A percentile compares a stretch with the other conserved stretches of the same genome.
Conservation (phyloP, 2,888 invertebrate species). For the Pteria penguin region DNA sequence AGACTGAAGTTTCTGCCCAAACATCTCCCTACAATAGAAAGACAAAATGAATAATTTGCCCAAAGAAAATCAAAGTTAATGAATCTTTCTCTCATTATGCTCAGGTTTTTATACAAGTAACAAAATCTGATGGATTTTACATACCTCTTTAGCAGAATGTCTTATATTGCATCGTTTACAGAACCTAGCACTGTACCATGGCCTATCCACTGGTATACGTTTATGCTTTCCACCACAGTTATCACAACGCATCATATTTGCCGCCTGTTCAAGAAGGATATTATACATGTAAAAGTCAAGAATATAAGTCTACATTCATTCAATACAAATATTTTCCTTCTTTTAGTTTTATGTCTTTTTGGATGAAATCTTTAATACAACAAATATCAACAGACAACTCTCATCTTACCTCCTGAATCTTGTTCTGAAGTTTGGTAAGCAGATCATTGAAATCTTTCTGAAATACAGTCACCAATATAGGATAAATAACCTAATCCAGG, state of each 20-base stretch:
- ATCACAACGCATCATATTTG: conserved; percentile 96
- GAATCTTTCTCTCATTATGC: neutral
- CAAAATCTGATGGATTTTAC: too few relatives aligned
- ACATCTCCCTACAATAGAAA: conserved; percentile 88
- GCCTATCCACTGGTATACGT: conserved; percentile 90
- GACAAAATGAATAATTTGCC: neutral
- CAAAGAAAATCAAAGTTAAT: too few relatives aligned
- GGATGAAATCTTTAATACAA: too few relatives aligned
- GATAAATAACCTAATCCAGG: too few relatives aligned
- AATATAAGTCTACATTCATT: too few relatives aligned
- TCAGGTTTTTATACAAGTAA: too few relatives aligned
- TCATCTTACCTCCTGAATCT: conserved; percentile 88
- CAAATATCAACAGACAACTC: neutral
- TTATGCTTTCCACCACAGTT: conserved; percentile 95
- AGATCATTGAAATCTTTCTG: conserved; percentile 89
- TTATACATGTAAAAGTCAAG: too few relatives aligned
- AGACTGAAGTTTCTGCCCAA: conserved; percentile 93
- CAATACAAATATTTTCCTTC: too few relatives aligned
- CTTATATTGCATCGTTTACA: conserved; percentile 85
- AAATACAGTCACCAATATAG: too few relatives aligned
- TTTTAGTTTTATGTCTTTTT: too few relatives aligned
- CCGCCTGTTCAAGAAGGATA: too few relatives aligned
- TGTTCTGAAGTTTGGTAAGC: conserved; percentile 92
- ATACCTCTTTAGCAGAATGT: conserved; percentile 79
- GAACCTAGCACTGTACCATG: conserved; percentile 94